A percentile compares a stretch with the other conserved stretches of the same genome.
Conservation (phyloP, 2,888 invertebrate genomes). For the Synanthedon andrenaeformis region DNA sequence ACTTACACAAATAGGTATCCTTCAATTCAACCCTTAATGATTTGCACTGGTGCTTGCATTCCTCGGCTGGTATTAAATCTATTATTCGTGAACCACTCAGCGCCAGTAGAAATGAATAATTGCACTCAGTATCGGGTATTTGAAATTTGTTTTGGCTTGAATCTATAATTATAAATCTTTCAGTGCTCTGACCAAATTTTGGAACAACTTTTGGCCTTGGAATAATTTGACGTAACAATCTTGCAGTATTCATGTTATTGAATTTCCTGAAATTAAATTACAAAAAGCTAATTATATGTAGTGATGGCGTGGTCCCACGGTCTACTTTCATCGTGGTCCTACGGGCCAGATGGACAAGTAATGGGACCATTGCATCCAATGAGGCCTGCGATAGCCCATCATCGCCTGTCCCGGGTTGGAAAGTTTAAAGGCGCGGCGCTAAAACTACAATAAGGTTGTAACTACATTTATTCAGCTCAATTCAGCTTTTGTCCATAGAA, state of each 20-base stretch:
- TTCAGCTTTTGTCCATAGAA: too few relatives aligned
- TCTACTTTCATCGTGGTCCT: too few relatives aligned
- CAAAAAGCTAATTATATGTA: background rate
- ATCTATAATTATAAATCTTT: slow-evolving; percentile 83
- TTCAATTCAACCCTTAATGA: slow-evolving; percentile 78
- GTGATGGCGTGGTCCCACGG: too few relatives aligned
- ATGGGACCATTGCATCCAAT: too few relatives aligned
- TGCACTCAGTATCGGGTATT: slow-evolving; percentile 85
- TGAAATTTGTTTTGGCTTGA: slow-evolving; percentile 73
- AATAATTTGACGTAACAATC: slow-evolving; percentile 78
- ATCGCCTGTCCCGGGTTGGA: too few relatives aligned
- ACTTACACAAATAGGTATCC: slow-evolving; percentile 82
- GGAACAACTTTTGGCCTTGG: slow-evolving; percentile 78
- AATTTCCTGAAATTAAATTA: slow-evolving; percentile 73
- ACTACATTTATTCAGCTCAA: too few relatives aligned
- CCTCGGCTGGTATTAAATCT: slow-evolving; percentile 79
- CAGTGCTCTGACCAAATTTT: slow-evolving; percentile 80
- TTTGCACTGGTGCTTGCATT: slow-evolving; percentile 80
- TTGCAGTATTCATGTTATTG: slow-evolving; percentile 80
- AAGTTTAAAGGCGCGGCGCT: too few relatives aligned
- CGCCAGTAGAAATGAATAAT: slow-evolving; percentile 81
- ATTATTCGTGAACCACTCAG: slow-evolving; percentile 80
- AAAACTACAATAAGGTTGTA: too few relatives aligned
- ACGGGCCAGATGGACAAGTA: too few relatives aligned
- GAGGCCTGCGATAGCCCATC: too few relatives aligned